Evolutionary conservation across 1,140 invertebrate genomes (phyloP).

Genomic region (Ceratitis capitata): DNA sequence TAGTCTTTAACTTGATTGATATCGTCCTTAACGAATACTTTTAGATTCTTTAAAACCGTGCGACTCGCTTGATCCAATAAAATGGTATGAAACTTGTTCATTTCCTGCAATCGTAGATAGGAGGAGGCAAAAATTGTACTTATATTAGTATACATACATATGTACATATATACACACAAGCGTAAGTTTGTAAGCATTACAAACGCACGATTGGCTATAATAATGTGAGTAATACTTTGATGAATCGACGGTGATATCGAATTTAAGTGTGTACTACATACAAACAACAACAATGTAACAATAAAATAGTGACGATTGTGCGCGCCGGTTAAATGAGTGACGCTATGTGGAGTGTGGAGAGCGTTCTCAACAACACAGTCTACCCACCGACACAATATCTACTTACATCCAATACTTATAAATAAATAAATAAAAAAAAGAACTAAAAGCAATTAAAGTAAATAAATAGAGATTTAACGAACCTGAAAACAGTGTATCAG

Average conservation of each 20-base stretch:
- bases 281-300: not conserved
- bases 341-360: not conserved
- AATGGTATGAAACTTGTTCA: conserved; percentile 91
- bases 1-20: conserved; percentile 91
- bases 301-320: not conserved
- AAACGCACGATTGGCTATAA: not conserved
- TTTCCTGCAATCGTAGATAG: conserved; percentile 73
- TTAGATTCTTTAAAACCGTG: conserved; percentile 88
- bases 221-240: conserved; percentile 28
- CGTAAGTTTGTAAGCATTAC: not conserved
- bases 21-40: conserved; percentile 88
- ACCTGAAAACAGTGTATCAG: conserved; percentile 72
- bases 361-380: too few species aligned
- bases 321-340: not conserved
- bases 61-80: conserved; percentile 90
- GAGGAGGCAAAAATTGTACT: not conserved
- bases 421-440: not conserved
- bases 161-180: not conserved
- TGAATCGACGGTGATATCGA: conserved; percentile 29
- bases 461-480: conserved; percentile 23
- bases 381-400: too few species aligned
- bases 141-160: not conserved
- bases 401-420: not conserved
- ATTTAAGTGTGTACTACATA: not conserved
- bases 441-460: not conserved